Percentiles rank a stretch among this genome's conserved stretches.
phyloP scores from a whole-genome alignment of 2,888 invertebrate genomes.

The Cantharis rufa region DNA sequence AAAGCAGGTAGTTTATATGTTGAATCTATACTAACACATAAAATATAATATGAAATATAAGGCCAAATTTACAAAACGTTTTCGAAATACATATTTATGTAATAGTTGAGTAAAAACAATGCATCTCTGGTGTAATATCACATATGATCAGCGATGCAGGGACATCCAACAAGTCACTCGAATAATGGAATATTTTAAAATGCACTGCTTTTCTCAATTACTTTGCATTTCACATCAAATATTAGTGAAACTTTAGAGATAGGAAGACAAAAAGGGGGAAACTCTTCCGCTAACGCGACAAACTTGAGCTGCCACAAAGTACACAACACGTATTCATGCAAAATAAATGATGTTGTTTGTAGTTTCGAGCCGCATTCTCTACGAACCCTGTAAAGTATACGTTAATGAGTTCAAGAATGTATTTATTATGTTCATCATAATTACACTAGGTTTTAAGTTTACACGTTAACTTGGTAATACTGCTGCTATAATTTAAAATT shows the following conservation, averaged over 20 bases:
- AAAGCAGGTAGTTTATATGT: conserved; percentile 36
- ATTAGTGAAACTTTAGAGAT: conserved; percentile 37
- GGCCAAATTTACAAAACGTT: neutral
- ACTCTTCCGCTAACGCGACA: conserved; percentile 29
- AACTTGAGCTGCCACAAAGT: conserved; percentile 33
- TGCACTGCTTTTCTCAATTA: conserved; percentile 5
- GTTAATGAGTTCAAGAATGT: conserved; percentile 39
- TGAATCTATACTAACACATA: neutral
- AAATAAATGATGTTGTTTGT: conserved; percentile 41
- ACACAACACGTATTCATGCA: conserved; percentile 42
- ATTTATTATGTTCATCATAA: conserved; percentile 38
- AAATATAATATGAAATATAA: neutral
- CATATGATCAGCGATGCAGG: neutral
- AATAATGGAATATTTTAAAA: neutral
- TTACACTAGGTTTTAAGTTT: conserved; percentile 27
- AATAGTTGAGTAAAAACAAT: neutral
- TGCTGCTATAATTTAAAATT: conserved; percentile 8
- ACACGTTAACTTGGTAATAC: conserved; percentile 10
- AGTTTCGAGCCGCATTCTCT: conserved; percentile 28
- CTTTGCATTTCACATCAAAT: conserved; percentile 38
- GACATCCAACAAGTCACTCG: neutral
- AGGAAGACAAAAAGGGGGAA: conserved; percentile 34
- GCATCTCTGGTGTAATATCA: neutral
- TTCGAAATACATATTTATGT: neutral
- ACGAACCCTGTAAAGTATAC: conserved; percentile 38